Evolutionary conservation across 2,113 vertebrate genomes (phyloP).

Genomic region (Thomomys bottae): DNA sequence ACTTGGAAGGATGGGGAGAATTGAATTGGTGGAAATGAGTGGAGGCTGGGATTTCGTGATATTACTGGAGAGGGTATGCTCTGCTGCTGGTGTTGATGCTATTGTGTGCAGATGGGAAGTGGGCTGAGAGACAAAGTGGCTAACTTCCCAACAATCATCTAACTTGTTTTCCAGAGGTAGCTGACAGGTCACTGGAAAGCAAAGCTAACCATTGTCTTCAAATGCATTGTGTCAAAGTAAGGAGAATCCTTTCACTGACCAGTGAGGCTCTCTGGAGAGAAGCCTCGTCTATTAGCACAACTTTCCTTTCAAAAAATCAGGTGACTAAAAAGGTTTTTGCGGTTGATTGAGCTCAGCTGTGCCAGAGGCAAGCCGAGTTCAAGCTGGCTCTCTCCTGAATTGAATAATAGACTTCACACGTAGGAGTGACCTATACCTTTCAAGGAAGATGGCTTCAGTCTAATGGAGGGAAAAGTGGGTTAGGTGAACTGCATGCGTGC

Average conservation of each 20-base stretch:
- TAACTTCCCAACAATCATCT: not conserved
- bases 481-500: not conserved
- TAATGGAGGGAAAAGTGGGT: not conserved
- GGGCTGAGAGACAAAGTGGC: not conserved
- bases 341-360: not conserved
- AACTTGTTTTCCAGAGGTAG: not conserved
- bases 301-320: not conserved
- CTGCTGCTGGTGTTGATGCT: not conserved
- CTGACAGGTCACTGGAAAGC: not conserved
- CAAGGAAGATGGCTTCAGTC: not conserved
- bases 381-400: not conserved
- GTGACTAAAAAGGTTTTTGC: no score
- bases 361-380: not conserved
- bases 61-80: not conserved
- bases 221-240: not conserved
- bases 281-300: not conserved
- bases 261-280: not conserved
- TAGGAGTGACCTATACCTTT: not conserved
- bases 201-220: not conserved
- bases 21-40: constrained; percentile 52
- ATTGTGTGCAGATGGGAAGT: not conserved
- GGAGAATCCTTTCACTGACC: not conserved
- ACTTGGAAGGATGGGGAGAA: not conserved
- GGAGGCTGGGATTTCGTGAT: not conserved
- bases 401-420: no score